A percentile compares a stretch with the other conserved stretches of the same genome.
Evolutionary conservation across 2,888 invertebrate species (phyloP).

Genomic region (Oeneis ivallda): DNA sequence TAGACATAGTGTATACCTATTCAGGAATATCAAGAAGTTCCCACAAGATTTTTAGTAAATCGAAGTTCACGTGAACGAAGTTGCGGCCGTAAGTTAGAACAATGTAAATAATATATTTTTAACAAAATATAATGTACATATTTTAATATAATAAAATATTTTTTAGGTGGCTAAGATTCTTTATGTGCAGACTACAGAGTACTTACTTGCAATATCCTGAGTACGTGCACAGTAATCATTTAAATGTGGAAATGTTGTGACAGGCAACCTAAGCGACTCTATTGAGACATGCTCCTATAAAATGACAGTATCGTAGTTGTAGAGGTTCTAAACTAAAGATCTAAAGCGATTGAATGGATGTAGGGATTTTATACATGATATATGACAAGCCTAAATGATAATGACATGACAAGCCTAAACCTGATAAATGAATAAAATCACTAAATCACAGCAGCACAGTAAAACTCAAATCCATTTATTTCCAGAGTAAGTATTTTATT

Average conservation of each 20-base stretch:
- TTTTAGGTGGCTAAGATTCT: background rate
- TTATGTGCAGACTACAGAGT: constrained; percentile 2
- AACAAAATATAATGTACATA: background rate
- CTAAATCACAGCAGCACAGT: background rate
- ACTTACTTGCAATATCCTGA: constrained; percentile 23
- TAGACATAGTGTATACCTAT: background rate
- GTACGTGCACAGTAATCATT: constrained; percentile 21
- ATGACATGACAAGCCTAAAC: background rate
- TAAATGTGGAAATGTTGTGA: constrained; percentile 29
- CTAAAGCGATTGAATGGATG: background rate
- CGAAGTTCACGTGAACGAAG: too few relatives aligned
- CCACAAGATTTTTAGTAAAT: too few relatives aligned
- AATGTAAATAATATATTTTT: background rate
- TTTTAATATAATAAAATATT: background rate
- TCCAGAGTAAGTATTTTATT: background rate
- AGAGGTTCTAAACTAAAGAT: too few relatives aligned
- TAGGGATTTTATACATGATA: too few relatives aligned
- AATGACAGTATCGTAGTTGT: constrained; percentile 1
- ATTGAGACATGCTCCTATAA: constrained; percentile 18
- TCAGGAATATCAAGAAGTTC: too few relatives aligned
- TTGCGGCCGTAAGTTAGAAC: background rate
- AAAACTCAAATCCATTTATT: background rate
- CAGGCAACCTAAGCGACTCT: constrained; percentile 12
- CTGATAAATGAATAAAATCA: background rate
- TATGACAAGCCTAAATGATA: too few relatives aligned